phyloP scores from a whole-genome alignment of 2,797 vertebrate genomes.

The Sebastes matsubarae region DNA sequence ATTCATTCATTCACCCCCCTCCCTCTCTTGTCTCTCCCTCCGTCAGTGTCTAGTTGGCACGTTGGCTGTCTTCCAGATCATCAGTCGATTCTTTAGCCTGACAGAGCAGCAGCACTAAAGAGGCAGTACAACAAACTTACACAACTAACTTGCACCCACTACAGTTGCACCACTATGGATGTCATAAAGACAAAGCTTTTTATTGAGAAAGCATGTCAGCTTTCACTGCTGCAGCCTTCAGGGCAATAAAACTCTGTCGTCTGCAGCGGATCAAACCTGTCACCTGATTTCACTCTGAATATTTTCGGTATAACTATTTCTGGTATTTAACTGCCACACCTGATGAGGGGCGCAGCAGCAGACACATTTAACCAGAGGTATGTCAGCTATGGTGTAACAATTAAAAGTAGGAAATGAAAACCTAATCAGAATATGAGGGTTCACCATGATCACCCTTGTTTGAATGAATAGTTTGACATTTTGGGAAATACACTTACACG shows the following conservation, averaged over 20 bases:
- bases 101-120: conserved; percentile 33
- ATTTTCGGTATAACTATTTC: conserved; percentile 16
- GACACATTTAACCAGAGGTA: conserved; percentile 2
- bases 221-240: background rate
- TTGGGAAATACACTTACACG: background rate
- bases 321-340: background rate
- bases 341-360: conserved; percentile 4
- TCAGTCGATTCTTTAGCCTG: conserved; percentile 54
- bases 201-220: background rate
- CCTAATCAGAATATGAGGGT: background rate
- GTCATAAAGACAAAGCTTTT: background rate
- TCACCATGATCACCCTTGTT: background rate
- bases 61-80: conserved; percentile 60
- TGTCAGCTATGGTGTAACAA: background rate
- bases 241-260: background rate
- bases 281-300: conserved; percentile 16
- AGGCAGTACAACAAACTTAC: conserved; percentile 16
- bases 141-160: conserved; percentile 26
- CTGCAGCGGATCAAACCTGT: conserved; percentile 13
- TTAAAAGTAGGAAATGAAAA: background rate
- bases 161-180: background rate
- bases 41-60: conserved; percentile 47
- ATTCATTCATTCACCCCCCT: conserved; percentile 4
- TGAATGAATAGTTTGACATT: background rate
- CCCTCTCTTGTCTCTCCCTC: conserved; percentile 18